phyloP scores from a whole-genome alignment of 2,888 invertebrate species.

The Lasius platythorax region DNA sequence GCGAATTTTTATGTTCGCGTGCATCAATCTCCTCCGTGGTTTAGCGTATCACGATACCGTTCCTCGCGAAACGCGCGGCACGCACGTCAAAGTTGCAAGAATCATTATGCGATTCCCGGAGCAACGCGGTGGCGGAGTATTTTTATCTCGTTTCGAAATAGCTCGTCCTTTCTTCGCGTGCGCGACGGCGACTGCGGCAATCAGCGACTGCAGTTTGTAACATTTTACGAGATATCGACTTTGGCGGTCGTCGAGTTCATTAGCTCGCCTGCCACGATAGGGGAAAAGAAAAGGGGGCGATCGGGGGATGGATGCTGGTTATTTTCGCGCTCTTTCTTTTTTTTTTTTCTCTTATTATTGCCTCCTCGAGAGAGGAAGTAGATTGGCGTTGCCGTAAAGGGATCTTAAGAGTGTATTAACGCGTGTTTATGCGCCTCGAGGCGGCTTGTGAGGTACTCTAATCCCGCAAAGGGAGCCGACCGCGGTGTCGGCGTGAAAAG shows the following conservation, averaged over 20 bases:
- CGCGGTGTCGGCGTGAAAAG: constrained; percentile 50
- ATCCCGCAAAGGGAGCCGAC: constrained; percentile 66
- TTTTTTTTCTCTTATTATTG: neutral
- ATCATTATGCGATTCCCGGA: constrained; percentile 48
- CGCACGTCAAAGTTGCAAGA: constrained; percentile 37
- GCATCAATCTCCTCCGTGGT: constrained; percentile 7
- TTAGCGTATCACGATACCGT: constrained; percentile 21
- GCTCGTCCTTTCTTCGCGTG: constrained; percentile 35
- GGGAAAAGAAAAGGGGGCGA: neutral
- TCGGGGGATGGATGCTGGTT: neutral
- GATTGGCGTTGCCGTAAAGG: constrained; percentile 46
- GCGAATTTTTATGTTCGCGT: constrained; percentile 4
- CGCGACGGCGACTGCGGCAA: constrained; percentile 22
- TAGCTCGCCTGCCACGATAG: constrained; percentile 13
- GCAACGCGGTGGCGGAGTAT: constrained; percentile 27
- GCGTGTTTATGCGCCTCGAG: constrained; percentile 54
- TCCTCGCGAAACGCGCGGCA: constrained; percentile 8
- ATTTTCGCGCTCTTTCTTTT: constrained; percentile 16
- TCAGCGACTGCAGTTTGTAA: constrained; percentile 41
- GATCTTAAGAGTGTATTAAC: constrained; percentile 57
- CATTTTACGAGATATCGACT: constrained; percentile 46
- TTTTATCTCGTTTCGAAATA: constrained; percentile 28
- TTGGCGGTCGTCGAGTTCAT: constrained; percentile 45
- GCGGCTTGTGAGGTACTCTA: constrained; percentile 45
- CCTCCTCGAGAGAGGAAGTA: constrained; percentile 7